phyloP scores from a whole-genome alignment of 1,140 invertebrate genomes.

The Bombus huntii region DNA sequence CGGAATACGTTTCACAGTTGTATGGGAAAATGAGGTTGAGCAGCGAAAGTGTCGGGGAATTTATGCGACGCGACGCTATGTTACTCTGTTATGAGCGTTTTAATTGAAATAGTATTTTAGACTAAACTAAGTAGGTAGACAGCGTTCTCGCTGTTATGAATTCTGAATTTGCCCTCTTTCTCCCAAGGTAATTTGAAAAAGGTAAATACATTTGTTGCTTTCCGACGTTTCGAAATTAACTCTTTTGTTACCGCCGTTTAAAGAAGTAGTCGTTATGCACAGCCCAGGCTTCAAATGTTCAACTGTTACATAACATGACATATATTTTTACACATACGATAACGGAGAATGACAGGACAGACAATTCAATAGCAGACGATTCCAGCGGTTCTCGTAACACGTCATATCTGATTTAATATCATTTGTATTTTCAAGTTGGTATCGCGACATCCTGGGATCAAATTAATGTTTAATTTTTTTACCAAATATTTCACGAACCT shows the following conservation, averaged over 20 bases:
- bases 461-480: neutral
- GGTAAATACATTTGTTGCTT: too few relatives aligned
- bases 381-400: too few relatives aligned
- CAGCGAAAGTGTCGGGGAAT: neutral
- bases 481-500: neutral
- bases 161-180: neutral
- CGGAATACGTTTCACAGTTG: too few relatives aligned
- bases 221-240: too few relatives aligned
- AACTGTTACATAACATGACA: too few relatives aligned
- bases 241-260: too few relatives aligned
- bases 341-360: rapidly evolving
- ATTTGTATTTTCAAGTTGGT: neutral
- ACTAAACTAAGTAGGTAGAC: neutral
- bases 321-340: too few relatives aligned
- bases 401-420: too few relatives aligned
- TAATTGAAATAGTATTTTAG: neutral
- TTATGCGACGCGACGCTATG: neutral
- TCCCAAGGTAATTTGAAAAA: neutral
- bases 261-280: too few relatives aligned
- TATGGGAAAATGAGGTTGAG: neutral
- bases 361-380: too few relatives aligned
- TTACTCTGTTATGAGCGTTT: neutral
- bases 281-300: too few relatives aligned
- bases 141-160: neutral
- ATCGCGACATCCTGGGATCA: too few relatives aligned